These are phyloP conservation scores for Archilochus colubris DNA, from an alignment of 2,113 vertebrate species.

Conservation along the genomic window DNA sequence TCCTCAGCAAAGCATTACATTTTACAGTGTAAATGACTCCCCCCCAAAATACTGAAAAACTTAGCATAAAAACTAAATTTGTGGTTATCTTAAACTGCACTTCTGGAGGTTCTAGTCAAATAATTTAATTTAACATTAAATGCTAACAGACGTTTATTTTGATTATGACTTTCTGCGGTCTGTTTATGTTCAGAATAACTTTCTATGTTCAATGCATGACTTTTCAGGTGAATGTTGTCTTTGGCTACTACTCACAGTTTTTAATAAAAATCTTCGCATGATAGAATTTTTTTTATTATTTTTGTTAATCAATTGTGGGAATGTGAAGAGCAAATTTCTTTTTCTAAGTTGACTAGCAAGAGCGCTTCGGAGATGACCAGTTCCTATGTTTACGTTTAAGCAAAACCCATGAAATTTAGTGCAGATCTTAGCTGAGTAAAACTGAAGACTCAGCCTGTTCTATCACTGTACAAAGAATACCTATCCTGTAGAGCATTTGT, in stretches of 20 bases:
- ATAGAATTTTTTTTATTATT: not conserved
- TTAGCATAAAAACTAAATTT: not conserved
- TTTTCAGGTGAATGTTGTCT: not conserved
- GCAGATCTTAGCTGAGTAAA: not conserved
- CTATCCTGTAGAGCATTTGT: not conserved
- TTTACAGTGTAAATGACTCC: not conserved
- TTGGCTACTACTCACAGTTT: not conserved
- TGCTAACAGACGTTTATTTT: not conserved
- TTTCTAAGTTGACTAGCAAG: not conserved
- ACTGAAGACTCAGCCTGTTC: not conserved
- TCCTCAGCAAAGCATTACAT: not conserved
- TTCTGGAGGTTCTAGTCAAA: not conserved
- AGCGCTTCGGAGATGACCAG: not conserved
- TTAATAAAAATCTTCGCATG: not conserved
- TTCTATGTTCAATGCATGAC: not conserved
- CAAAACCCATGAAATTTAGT: not conserved
- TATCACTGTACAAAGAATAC: not conserved
- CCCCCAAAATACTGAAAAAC: not conserved
- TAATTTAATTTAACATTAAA: not conserved
- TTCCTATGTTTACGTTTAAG: not conserved
- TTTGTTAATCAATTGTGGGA: not conserved
- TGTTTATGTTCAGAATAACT: not conserved
- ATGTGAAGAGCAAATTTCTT: not conserved
- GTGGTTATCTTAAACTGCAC: constrained; percentile 22
- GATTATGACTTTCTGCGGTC: not conserved